phyloP scores from a whole-genome alignment of 2,113 vertebrate species.

The Rhegmatorhina hoffmannsi region DNA sequence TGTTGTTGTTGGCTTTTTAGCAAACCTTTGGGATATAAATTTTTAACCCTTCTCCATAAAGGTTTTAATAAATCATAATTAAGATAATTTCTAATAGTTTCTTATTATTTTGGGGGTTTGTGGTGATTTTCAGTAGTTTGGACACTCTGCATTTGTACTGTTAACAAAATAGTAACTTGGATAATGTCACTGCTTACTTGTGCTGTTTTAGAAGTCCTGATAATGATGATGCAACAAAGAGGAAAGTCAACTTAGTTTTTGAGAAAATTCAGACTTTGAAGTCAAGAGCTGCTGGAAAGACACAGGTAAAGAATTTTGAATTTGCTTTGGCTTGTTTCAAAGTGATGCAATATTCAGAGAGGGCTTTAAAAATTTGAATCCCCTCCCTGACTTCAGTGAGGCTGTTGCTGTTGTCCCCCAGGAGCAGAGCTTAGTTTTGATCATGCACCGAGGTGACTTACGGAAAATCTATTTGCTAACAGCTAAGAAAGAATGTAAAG shows the following conservation, averaged over 20 bases:
- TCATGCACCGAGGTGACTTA: not conserved
- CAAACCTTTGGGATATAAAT: not conserved
- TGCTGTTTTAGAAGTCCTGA: slow-evolving; percentile 83
- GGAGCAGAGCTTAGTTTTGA: not conserved
- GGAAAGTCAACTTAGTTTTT: slow-evolving; percentile 97
- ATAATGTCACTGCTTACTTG: not conserved
- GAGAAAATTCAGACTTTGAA: slow-evolving; percentile 99
- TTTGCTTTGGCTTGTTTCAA: not conserved
- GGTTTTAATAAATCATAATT: not conserved
- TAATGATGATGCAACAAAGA: slow-evolving; percentile 92
- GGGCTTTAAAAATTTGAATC: not conserved
- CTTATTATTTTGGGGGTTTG: not conserved
- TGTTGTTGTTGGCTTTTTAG: not conserved
- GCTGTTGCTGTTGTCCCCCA: not conserved
- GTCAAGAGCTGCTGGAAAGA: slow-evolving; percentile 86
- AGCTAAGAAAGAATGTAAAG: not conserved
- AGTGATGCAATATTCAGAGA: not conserved
- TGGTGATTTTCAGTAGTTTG: not conserved
- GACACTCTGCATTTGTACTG: not conserved
- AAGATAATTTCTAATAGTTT: not conserved
- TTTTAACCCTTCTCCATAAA: not conserved
- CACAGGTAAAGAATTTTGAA: slow-evolving; percentile 78
- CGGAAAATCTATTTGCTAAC: not conserved
- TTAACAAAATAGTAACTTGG: not conserved
- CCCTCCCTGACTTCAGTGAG: not conserved